Percentiles rank a stretch among this genome's conserved stretches.
phyloP scores from a whole-genome alignment of 2,113 vertebrate species.

The Corynorhinus townsendii region DNA sequence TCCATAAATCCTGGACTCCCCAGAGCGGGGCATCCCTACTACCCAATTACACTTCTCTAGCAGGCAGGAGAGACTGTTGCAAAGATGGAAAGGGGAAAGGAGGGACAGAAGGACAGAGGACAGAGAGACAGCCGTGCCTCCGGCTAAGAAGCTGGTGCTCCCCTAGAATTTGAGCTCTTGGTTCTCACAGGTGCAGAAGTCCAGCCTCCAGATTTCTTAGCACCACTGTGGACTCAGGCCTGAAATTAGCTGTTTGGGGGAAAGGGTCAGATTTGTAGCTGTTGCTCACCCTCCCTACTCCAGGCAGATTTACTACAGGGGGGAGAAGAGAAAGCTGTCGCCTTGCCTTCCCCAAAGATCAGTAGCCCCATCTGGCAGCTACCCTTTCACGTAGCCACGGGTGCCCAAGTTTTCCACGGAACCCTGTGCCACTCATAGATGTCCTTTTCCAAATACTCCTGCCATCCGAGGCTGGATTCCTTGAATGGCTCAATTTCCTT shows the following conservation, averaged over 20 bases:
- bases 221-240: neutral
- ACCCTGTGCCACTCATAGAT: neutral
- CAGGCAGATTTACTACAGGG: neutral
- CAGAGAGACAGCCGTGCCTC: neutral
- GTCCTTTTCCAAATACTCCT: neutral
- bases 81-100: constrained; percentile 33
- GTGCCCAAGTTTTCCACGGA: neutral
- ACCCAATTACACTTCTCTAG: constrained; percentile 51
- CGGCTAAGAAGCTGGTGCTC: neutral
- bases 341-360: neutral
- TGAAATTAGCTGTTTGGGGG: neutral
- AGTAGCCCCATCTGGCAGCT: neutral
- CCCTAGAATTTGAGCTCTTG: neutral
- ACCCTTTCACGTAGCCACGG: neutral
- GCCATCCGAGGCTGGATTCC: neutral
- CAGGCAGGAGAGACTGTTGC: constrained; percentile 34
- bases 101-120: neutral
- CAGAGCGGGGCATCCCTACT: constrained; percentile 71
- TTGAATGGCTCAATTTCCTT: neutral
- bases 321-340: neutral
- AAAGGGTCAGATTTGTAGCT: neutral
- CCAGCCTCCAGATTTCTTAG: neutral
- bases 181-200: neutral
- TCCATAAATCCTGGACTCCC: constrained; percentile 84
- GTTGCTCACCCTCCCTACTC: neutral